phyloP scores from a whole-genome alignment of 1,140 invertebrate species.

The Leptinotarsa lineolata region DNA sequence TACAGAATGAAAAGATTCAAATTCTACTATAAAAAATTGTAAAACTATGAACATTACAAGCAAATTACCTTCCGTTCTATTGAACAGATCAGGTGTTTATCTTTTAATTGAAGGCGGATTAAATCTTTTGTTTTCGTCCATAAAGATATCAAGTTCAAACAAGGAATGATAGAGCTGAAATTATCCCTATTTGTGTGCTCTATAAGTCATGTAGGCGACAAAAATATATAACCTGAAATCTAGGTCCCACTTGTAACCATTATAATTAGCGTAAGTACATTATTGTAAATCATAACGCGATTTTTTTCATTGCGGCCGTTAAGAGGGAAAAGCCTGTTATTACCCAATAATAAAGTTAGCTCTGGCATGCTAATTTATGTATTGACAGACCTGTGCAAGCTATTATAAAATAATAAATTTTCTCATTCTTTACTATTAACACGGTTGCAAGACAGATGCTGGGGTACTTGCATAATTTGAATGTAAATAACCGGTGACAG shows the following conservation, averaged over 20 bases:
- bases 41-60: too few species aligned
- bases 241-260: background rate
- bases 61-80: too few species aligned
- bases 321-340: conserved; percentile 2
- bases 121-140: too few species aligned
- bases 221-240: background rate
- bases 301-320: background rate
- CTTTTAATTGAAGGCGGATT: too few species aligned
- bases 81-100: too few species aligned
- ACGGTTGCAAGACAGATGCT: conserved; percentile 2
- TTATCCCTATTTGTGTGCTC: too few species aligned
- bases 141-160: too few species aligned
- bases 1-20: too few species aligned
- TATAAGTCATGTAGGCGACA: too few species aligned
- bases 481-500: background rate
- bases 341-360: conserved; percentile 3
- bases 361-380: background rate
- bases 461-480: background rate
- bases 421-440: background rate
- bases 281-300: background rate
- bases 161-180: too few species aligned
- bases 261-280: background rate
- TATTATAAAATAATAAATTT: conserved; percentile 7
- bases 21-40: too few species aligned
- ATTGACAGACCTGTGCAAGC: background rate